A percentile compares a stretch with the other conserved stretches of the same genome.
Conservation (phyloP, 1,140 invertebrate genomes). For the Nilaparvata lugens region DNA sequence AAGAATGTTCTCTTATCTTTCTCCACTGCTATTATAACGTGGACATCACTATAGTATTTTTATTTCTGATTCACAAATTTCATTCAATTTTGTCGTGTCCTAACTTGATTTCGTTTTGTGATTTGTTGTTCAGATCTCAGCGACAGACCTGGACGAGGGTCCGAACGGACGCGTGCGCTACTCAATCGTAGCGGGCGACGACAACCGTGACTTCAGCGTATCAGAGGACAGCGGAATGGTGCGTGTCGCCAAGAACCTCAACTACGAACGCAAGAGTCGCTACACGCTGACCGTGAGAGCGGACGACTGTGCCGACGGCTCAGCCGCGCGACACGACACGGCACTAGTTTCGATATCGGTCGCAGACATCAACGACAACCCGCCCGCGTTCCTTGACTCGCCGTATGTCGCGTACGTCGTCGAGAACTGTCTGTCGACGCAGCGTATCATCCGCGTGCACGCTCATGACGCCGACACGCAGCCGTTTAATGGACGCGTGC, state of each 20-base stretch:
- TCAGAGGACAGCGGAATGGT: conserved; percentile 83
- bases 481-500: conserved; percentile 77
- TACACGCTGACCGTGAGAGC: conserved; percentile 77
- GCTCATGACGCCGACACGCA: conserved; percentile 87
- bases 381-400: conserved; percentile 82
- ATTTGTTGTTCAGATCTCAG: conserved; percentile 58
- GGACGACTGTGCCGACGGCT: conserved; percentile 71
- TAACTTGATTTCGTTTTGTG: too few species aligned
- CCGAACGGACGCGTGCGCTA: conserved; percentile 81
- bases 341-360: conserved; percentile 56
- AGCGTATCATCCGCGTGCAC: conserved; percentile 62
- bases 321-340: conserved; percentile 50
- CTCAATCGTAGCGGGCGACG: conserved; percentile 79
- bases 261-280: conserved; percentile 78
- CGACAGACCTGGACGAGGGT: conserved; percentile 84
- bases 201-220: conserved; percentile 82
- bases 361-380: conserved; percentile 90
- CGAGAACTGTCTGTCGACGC: conserved; percentile 78
- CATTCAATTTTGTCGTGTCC: too few species aligned
- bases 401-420: conserved; percentile 87
- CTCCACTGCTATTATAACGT: too few species aligned
- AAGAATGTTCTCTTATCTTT: too few species aligned
- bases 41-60: too few species aligned
- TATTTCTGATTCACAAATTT: too few species aligned
- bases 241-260: conserved; percentile 79